Conservation (phyloP, 2,113 vertebrate genomes). For the Athene noctua region DNA sequence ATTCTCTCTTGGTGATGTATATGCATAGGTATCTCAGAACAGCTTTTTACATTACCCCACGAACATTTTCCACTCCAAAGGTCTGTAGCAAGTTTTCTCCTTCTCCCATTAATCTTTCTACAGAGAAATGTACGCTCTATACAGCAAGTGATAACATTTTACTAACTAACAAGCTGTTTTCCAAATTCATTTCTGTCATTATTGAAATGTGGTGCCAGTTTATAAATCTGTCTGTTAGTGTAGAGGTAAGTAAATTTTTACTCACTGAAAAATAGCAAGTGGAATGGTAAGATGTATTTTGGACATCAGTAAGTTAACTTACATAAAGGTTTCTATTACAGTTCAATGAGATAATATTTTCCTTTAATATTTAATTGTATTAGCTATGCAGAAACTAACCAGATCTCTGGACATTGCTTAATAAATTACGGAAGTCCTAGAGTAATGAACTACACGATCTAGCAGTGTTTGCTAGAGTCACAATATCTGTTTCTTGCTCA, state of each 20-base stretch:
- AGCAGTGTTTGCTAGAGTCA: not conserved
- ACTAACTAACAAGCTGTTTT: not conserved
- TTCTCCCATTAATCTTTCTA: not conserved
- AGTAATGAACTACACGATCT: not conserved
- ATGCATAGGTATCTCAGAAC: not conserved
- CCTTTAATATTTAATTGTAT: slow-evolving; percentile 40
- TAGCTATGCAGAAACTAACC: not conserved
- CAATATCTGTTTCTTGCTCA: not conserved
- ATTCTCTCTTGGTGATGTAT: not conserved
- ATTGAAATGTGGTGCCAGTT: not conserved
- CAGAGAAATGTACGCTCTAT: not conserved
- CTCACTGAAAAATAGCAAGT: not conserved
- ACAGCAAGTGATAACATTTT: not conserved
- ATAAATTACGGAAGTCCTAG: slow-evolving; percentile 3
- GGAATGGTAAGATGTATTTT: not conserved
- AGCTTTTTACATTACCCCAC: not conserved
- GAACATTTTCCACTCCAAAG: not conserved
- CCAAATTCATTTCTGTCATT: not conserved
- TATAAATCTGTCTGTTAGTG: not conserved
- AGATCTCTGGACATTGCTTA: not conserved
- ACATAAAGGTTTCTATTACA: not conserved
- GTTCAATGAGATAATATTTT: not conserved
- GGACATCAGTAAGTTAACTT: not conserved
- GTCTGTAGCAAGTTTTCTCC: not conserved
- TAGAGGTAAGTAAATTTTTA: not conserved